Evolutionary conservation across 1,140 invertebrate genomes (phyloP).

Genomic region (Drosophila ironensis): DNA sequence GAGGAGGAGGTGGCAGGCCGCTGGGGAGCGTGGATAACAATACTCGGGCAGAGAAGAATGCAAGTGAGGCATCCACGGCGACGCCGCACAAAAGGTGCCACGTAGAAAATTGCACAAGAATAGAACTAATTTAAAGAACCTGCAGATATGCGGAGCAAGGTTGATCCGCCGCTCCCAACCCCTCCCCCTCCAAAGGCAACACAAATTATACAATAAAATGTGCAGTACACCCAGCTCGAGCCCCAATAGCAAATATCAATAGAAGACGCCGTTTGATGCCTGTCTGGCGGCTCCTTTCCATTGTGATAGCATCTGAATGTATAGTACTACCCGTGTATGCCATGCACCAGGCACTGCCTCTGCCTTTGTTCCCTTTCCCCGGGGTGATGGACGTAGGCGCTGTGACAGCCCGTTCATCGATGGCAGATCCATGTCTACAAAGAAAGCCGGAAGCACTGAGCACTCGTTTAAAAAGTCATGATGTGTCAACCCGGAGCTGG

Average conservation of each 20-base stretch:
- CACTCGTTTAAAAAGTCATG: too few relatives aligned
- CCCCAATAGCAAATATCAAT: slow-evolving; percentile 30
- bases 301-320: slow-evolving; percentile 47
- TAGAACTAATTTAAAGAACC: slow-evolving; percentile 77
- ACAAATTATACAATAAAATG: slow-evolving; percentile 62
- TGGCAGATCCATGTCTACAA: background rate
- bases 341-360: background rate
- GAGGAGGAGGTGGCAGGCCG: background rate
- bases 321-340: slow-evolving; percentile 8
- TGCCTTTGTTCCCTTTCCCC: slow-evolving; percentile 4
- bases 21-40: slow-evolving; percentile 41
- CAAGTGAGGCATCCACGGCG: slow-evolving; percentile 26
- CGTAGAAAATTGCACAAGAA: slow-evolving; percentile 77
- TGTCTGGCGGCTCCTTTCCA: slow-evolving; percentile 33
- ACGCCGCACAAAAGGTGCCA: slow-evolving; percentile 66
- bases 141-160: slow-evolving; percentile 55
- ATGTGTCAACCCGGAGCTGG: background rate
- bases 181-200: slow-evolving; percentile 38
- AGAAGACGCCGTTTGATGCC: slow-evolving; percentile 6
- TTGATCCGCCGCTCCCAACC: background rate
- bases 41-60: slow-evolving; percentile 26
- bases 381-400: slow-evolving; percentile 13
- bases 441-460: slow-evolving; percentile 18
- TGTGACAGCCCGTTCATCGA: slow-evolving; percentile 8
- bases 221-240: slow-evolving; percentile 2